Conservation (phyloP, 2,888 invertebrate species). For the Drosophila bunnanda region DNA sequence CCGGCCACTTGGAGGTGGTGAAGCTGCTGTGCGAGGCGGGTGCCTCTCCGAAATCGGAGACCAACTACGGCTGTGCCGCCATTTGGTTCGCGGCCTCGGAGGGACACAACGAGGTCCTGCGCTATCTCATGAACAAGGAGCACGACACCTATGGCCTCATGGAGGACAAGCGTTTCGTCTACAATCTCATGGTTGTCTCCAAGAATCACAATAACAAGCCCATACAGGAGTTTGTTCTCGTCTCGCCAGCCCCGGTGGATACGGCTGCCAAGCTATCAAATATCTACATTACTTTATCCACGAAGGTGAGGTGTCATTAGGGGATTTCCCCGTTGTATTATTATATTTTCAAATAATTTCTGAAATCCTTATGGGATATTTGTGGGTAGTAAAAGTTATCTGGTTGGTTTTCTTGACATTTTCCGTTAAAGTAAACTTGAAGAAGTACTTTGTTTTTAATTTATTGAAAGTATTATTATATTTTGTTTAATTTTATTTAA, state of each 20-base stretch:
- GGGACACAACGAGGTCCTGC: slow-evolving; percentile 97
- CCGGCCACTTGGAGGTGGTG: slow-evolving; percentile 97
- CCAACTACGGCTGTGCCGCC: slow-evolving; percentile 97
- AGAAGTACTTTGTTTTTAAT: background rate
- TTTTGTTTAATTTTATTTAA: too few relatives aligned
- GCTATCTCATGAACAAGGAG: slow-evolving; percentile 98
- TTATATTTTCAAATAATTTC: background rate
- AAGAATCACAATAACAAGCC: slow-evolving; percentile 98
- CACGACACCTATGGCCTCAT: slow-evolving; percentile 98
- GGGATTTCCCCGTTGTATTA: too few relatives aligned
- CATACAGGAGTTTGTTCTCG: slow-evolving; percentile 98
- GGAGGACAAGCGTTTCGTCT: slow-evolving; percentile 99
- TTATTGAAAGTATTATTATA: too few relatives aligned
- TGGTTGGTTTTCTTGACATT: background rate
- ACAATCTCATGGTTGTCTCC: slow-evolving; percentile 98
- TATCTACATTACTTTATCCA: slow-evolving; percentile 93
- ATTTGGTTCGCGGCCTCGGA: slow-evolving; percentile 99
- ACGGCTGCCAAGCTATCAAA: slow-evolving; percentile 98
- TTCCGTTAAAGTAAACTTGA: background rate
- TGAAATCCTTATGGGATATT: background rate
- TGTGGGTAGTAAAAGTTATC: background rate
- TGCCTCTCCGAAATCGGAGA: slow-evolving; percentile 97
- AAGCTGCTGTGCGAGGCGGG: slow-evolving; percentile 97
- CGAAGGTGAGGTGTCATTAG: slow-evolving; percentile 87
- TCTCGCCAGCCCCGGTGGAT: slow-evolving; percentile 99